phyloP scores from a whole-genome alignment of 2,888 invertebrate species.

The Andrena dorsata region DNA sequence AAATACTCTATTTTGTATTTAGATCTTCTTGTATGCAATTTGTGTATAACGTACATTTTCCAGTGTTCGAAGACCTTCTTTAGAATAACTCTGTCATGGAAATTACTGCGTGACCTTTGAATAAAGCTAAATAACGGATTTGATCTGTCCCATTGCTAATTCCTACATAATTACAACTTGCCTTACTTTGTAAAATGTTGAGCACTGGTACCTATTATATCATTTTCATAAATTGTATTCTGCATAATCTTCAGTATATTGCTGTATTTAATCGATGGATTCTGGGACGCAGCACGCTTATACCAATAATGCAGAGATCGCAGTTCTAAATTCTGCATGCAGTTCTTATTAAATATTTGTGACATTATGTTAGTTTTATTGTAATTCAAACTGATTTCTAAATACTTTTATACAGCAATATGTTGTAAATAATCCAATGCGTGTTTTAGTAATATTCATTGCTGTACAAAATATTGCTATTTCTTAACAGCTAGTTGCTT shows the following conservation, averaged over 20 bases:
- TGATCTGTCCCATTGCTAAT: background rate
- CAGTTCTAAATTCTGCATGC: constrained; percentile 43
- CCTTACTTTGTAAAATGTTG: constrained; percentile 36
- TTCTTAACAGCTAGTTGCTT: background rate
- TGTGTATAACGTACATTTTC: constrained; percentile 64
- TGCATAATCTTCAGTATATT: constrained; percentile 35
- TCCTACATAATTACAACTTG: constrained; percentile 5
- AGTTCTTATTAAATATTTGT: constrained; percentile 16
- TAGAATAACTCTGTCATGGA: constrained; percentile 20
- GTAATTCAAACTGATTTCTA: constrained; percentile 41
- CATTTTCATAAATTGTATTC: constrained; percentile 17
- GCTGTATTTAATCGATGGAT: constrained; percentile 15
- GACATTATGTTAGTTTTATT: constrained; percentile 14
- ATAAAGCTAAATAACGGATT: background rate
- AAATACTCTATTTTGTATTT: constrained; percentile 58
- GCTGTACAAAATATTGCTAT: background rate
- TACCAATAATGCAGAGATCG: constrained; percentile 52
- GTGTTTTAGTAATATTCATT: background rate
- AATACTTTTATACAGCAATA: constrained; percentile 2
- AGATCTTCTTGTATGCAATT: constrained; percentile 50
- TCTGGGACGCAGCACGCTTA: constrained; percentile 37
- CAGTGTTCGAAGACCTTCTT: constrained; percentile 57
- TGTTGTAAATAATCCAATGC: background rate
- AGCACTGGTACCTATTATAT: constrained; percentile 8
- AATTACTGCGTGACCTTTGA: constrained; percentile 5